A percentile compares a stretch with the other conserved stretches of the same genome.
Conservation (phyloP, 2,113 vertebrate species). For the Anguilla rostrata region DNA sequence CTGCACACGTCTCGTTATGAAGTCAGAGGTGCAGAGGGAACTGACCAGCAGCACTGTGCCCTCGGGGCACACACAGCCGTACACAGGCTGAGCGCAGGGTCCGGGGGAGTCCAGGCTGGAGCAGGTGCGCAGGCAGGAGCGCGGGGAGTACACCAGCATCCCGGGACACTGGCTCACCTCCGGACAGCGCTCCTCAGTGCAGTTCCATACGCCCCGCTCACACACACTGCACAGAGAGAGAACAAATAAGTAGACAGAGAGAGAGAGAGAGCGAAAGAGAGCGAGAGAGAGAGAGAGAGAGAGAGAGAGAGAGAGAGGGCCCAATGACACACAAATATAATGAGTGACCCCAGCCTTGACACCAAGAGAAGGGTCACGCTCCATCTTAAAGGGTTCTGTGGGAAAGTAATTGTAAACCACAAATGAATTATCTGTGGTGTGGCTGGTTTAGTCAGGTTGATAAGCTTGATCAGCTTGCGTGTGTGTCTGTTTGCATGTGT, state of each 20-base stretch:
- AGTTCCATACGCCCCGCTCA: conserved; percentile 73
- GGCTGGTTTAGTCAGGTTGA: too few relatives aligned
- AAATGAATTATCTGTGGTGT: too few relatives aligned
- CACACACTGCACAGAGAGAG: conserved; percentile 65
- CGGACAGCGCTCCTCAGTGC: conserved; percentile 64
- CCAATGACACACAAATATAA: neutral
- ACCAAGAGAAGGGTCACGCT: too few relatives aligned
- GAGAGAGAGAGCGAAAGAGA: neutral
- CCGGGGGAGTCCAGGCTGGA: conserved; percentile 55
- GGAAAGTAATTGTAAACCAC: neutral
- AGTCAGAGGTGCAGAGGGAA: neutral
- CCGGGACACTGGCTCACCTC: conserved; percentile 67
- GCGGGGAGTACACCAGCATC: conserved; percentile 70
- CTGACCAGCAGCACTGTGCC: conserved; percentile 79
- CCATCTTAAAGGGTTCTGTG: too few relatives aligned
- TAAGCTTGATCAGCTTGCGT: too few relatives aligned
- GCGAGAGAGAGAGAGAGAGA: too few relatives aligned
- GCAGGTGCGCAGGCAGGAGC: conserved; percentile 82
- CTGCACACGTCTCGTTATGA: too few relatives aligned
- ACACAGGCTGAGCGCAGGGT: conserved; percentile 64
- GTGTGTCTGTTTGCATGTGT: too few relatives aligned
- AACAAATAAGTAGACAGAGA: neutral
- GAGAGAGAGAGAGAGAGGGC: neutral
- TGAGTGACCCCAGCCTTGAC: neutral
- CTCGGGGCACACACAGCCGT: conserved; percentile 80